Base-by-base conservation (phyloP, 2,888 invertebrate genomes). In the Conchocele bisecta region DNA sequence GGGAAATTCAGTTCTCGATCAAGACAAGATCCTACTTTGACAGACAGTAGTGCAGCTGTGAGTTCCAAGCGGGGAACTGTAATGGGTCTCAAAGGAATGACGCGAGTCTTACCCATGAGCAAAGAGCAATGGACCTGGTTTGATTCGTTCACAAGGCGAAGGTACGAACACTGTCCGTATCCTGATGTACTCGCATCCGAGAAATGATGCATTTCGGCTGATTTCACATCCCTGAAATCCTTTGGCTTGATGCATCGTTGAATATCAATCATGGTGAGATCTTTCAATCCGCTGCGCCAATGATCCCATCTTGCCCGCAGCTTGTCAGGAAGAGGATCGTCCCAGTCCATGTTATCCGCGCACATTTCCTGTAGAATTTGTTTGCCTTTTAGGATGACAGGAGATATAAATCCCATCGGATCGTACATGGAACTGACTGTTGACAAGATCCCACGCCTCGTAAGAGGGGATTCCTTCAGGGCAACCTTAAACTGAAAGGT, bases 281-380 rank as follows among this genome's bases (percentile, higher is more conserved):
- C n/a, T 9, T 46, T 28, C 15, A 75, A 37, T 20, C 57, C 54
- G 15, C 13, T 28, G 44, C 57, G 59, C 78, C 71, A 78, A 1
- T 24, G 17, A 39, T 59, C 50, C 78, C 75, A 81, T 64, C 46
- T 61, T 2, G 20, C 17, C 17, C 13, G n/a, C 22, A 74, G 39
- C 15, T 44, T 26, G 6, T 72, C 72, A 13, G 71, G 51, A 6
- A 77, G 42, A 2, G 77, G 69, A 24, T 37, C 65, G 33, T 79
- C 79, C 81, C 81, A 81, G 33, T 63, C 66, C 6, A 24, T 13
- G 13, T 67, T 57, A 11, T 69, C 31, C 28, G 17, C 54, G 26
- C 67, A 75, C 65, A 75, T 61, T 42, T 78, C 50, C 44, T 75
- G 80, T 20, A 78, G 44, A 13, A 79, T 64, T 22, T 69, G 63